Evolutionary conservation across 2,888 invertebrate species (phyloP).

Genomic region (Mongoloraphidia duomilia): DNA sequence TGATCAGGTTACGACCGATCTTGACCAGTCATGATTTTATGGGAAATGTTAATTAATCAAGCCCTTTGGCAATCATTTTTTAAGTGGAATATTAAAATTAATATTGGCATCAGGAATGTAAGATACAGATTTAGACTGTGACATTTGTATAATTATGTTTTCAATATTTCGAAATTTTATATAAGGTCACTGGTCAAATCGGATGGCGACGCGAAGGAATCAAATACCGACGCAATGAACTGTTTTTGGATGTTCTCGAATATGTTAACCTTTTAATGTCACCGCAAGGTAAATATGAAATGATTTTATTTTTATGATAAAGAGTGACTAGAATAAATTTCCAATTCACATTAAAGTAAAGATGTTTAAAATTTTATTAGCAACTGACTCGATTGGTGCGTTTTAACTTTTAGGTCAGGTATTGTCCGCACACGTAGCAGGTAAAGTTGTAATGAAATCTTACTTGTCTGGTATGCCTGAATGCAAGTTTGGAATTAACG

Average conservation of each 20-base stretch:
- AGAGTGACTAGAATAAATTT: background rate
- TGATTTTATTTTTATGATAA: background rate
- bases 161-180: slow-evolving; percentile 8
- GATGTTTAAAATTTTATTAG: background rate
- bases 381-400: background rate
- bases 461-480: slow-evolving; percentile 99
- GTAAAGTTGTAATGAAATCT: slow-evolving; percentile 99
- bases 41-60: too few species aligned
- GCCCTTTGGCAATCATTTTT: too few species aligned
- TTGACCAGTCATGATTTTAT: too few species aligned
- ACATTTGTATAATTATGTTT: background rate
- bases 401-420: slow-evolving; percentile 63
- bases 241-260: slow-evolving; percentile 96
- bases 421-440: slow-evolving; percentile 96
- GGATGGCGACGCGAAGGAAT: slow-evolving; percentile 99
- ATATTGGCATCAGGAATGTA: background rate
- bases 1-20: too few species aligned
- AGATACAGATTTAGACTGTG: too few species aligned
- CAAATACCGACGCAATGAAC: slow-evolving; percentile 94
- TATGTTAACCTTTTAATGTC: slow-evolving; percentile 99
- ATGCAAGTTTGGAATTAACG: slow-evolving; percentile 99
- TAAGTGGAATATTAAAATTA: background rate
- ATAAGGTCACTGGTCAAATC: slow-evolving; percentile 79
- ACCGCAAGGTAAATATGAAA: slow-evolving; percentile 63
- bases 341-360: background rate